A percentile compares a stretch with the other conserved stretches of the same genome.
These are phyloP conservation scores for Prinia subflava DNA, from an alignment of 2,113 vertebrate genomes.

Conservation along the genomic window DNA sequence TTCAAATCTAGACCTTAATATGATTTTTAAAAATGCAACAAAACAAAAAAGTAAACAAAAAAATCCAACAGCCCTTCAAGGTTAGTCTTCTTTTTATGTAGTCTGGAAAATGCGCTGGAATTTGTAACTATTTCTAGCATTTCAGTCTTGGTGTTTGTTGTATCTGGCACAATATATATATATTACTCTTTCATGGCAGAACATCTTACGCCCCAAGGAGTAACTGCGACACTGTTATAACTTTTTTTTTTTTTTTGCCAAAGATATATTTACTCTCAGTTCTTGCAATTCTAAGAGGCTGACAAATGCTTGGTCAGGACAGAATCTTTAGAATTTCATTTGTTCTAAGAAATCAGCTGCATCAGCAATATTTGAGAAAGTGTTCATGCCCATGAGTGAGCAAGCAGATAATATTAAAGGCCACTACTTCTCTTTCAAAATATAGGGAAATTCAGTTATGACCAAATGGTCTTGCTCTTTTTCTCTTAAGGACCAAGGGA, in stretches of 20 bases:
- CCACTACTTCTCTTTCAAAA: background rate
- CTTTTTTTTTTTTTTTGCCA: background rate
- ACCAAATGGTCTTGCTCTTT: background rate
- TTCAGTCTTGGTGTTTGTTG: background rate
- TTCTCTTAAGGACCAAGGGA: background rate
- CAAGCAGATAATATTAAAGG: background rate
- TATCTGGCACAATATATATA: background rate
- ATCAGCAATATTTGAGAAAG: background rate
- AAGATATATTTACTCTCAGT: background rate
- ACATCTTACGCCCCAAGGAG: background rate
- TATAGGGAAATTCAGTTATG: background rate
- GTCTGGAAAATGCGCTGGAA: background rate
- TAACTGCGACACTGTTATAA: background rate
- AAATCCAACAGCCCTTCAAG: background rate
- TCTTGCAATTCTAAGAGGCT: background rate
- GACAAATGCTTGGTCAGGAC: fast-evolving
- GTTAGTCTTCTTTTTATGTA: background rate
- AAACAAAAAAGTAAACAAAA: background rate
- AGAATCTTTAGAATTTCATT: background rate
- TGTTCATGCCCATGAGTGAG: background rate
- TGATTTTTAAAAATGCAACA: fast-evolving
- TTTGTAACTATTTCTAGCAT: background rate
- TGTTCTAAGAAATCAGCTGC: background rate
- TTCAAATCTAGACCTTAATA: background rate
- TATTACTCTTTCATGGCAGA: background rate